Evolutionary conservation across 2,113 vertebrate genomes (phyloP).

Genomic region (Chionis minor): DNA sequence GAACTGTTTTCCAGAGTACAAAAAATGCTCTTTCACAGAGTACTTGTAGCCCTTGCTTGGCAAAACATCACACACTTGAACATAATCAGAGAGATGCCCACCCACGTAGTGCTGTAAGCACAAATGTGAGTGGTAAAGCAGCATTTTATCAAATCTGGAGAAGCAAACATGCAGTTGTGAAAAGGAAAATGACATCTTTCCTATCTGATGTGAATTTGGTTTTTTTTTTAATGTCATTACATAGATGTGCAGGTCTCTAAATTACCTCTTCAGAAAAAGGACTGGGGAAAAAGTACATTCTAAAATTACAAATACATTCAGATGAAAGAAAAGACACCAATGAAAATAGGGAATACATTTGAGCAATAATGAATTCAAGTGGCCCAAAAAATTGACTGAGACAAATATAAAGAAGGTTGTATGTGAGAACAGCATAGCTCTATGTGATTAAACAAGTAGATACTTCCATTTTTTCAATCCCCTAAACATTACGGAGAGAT

Average conservation of each 20-base stretch:
- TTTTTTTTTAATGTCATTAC: not conserved
- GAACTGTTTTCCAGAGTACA: not conserved
- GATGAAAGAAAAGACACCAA: not conserved
- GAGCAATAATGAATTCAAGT: not conserved
- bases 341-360: not conserved
- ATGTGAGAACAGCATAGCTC: not conserved
- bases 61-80: not conserved
- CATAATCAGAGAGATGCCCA: not conserved
- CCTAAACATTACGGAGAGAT: not conserved
- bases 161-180: not conserved
- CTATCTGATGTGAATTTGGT: not conserved
- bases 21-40: not conserved
- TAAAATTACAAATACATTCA: not conserved
- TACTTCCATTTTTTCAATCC: not conserved
- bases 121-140: not conserved
- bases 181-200: not conserved
- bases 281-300: not conserved
- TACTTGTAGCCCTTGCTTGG: not conserved
- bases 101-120: not conserved
- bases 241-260: not conserved
- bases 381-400: not conserved
- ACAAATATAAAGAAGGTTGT: not conserved
- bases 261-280: not conserved
- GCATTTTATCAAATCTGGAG: not conserved
- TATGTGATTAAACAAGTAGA: not conserved